Conservation (phyloP, 2,113 vertebrate genomes). For the Hemiscyllium ocellatum region DNA sequence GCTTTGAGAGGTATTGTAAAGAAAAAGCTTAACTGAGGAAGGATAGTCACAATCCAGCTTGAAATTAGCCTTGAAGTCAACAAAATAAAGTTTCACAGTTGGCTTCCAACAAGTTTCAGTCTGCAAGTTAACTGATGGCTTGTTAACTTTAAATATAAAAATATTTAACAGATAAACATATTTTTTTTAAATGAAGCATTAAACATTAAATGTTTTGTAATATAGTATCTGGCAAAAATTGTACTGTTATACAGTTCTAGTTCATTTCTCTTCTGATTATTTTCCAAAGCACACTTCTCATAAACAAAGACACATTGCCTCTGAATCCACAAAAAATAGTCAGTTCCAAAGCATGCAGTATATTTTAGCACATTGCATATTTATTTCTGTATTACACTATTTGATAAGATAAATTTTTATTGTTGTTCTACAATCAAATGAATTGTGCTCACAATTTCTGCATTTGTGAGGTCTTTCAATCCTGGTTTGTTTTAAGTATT, state of each 20-base stretch:
- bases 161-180: not conserved
- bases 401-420: not conserved
- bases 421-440: not conserved
- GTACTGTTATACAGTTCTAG: not conserved
- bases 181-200: not conserved
- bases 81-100: not conserved
- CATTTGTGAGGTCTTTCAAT: not conserved
- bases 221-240: not conserved
- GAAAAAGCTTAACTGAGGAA: not conserved
- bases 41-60: not conserved
- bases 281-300: not conserved
- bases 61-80: not conserved
- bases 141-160: not conserved
- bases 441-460: not conserved
- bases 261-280: not conserved
- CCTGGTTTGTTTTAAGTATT: not conserved
- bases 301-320: conserved; percentile 10
- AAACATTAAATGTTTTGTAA: not conserved
- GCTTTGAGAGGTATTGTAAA: no score
- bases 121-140: not conserved
- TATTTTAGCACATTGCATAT: not conserved
- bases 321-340: not conserved
- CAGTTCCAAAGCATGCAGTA: not conserved
- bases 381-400: not conserved
- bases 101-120: not conserved